phyloP scores from a whole-genome alignment of 2,797 vertebrate species.

The Sparidentex hasta region DNA sequence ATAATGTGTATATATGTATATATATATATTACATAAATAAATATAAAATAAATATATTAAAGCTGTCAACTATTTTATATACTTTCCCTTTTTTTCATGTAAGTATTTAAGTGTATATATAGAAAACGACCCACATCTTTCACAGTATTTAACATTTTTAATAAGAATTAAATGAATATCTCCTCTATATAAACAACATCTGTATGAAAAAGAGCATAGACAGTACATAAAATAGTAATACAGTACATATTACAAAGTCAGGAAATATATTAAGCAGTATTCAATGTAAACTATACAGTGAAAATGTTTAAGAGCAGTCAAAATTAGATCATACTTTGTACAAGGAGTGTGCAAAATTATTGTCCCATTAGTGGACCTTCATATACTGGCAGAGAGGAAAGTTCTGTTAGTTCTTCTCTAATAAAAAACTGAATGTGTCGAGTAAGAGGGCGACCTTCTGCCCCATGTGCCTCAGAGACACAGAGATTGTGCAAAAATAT shows the following conservation, averaged over 20 bases:
- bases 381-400: conserved; percentile 60
- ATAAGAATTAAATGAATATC: conserved; percentile 65
- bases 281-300: conserved; percentile 71
- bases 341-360: conserved; percentile 74
- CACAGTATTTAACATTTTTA: conserved; percentile 53
- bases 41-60: too few relatives aligned
- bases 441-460: conserved; percentile 22
- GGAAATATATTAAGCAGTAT: conserved; percentile 77
- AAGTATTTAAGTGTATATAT: background rate
- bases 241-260: conserved; percentile 70
- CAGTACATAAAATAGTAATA: conserved; percentile 68
- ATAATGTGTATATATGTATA: too few relatives aligned
- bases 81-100: too few relatives aligned
- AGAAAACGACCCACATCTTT: background rate
- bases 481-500: conserved; percentile 72
- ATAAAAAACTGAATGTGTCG: conserved; percentile 48
- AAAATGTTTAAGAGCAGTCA: conserved; percentile 51
- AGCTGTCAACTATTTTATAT: too few relatives aligned
- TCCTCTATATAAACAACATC: conserved; percentile 65
- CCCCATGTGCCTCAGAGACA: conserved; percentile 57
- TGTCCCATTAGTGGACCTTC: conserved; percentile 46
- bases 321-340: conserved; percentile 54
- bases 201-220: conserved; percentile 67
- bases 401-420: conserved; percentile 53
- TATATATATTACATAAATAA: too few relatives aligned